Evolutionary conservation across 2,113 vertebrate genomes (phyloP).

Genomic region (Dascyllus trimaculatus): DNA sequence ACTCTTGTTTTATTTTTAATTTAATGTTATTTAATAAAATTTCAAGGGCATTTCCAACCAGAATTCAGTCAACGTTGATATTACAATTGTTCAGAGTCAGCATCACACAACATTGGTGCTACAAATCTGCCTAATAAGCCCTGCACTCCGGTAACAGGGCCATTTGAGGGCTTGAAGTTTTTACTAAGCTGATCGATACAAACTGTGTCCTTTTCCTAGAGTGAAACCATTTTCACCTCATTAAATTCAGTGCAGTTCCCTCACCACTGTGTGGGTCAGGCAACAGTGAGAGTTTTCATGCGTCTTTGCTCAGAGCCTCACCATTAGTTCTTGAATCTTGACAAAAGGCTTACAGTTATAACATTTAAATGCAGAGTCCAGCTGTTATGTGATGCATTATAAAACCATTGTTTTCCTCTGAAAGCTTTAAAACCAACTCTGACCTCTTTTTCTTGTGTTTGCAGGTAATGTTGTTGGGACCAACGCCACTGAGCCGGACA

Average conservation of each 20-base stretch:
- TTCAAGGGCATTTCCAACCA: no score
- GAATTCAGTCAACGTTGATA: no score
- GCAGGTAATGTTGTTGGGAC: constrained; percentile 58
- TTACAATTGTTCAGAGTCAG: background rate
- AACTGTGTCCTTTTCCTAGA: constrained; percentile 2
- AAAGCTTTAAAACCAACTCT: no score
- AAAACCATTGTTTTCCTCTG: background rate
- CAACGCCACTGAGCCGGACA: constrained; percentile 70
- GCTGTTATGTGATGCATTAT: background rate
- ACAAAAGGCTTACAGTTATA: background rate
- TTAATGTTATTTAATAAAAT: no score
- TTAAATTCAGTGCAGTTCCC: constrained; percentile 14
- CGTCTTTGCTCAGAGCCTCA: background rate
- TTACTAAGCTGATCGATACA: constrained; percentile 26
- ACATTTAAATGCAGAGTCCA: background rate
- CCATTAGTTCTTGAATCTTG: background rate
- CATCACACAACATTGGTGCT: background rate
- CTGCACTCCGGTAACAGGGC: background rate
- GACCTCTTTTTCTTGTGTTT: constrained; percentile 21
- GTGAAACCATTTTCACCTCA: constrained; percentile 25
- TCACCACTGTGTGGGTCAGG: background rate
- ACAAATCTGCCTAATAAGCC: background rate
- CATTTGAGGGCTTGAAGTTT: constrained; percentile 20
- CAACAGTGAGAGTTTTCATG: background rate
- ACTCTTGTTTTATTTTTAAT: no score